Evolutionary conservation across 2,888 invertebrate genomes (phyloP).

Genomic region (Epinotia demarniana): DNA sequence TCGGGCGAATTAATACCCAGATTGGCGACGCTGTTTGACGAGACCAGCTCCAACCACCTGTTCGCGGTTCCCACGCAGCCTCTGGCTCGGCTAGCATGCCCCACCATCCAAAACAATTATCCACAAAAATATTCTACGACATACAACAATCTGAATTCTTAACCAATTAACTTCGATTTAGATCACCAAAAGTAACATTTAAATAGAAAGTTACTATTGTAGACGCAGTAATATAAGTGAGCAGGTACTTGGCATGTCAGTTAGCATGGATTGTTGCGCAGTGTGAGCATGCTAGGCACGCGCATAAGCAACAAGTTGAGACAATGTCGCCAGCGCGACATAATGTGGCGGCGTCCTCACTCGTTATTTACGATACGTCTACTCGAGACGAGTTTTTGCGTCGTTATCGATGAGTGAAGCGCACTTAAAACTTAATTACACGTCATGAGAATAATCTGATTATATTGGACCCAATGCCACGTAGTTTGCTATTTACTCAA

Average conservation of each 20-base stretch:
- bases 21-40: constrained; percentile 51
- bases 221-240: not conserved
- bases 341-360: constrained; percentile 49
- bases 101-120: not conserved
- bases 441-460: constrained; percentile 58
- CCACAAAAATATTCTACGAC: not conserved
- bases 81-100: constrained; percentile 25
- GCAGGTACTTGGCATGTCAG: not conserved
- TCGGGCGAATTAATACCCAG: constrained; percentile 50
- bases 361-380: constrained; percentile 49
- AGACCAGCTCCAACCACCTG: constrained; percentile 64
- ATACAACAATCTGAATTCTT: not conserved
- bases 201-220: not conserved
- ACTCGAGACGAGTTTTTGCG: constrained; percentile 53
- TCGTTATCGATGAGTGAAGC: constrained; percentile 55
- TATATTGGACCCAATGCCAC: constrained; percentile 45
- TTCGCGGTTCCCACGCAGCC: constrained; percentile 68
- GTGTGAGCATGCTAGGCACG: constrained; percentile 46
- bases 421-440: constrained; percentile 58
- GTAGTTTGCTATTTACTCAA: constrained; percentile 30
- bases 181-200: not conserved
- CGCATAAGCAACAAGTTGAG: constrained; percentile 30
- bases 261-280: not conserved
- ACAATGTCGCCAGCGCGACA: constrained; percentile 50
- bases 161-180: not conserved